phyloP scores from a whole-genome alignment of 1,140 invertebrate species.

The Lepidurus arcticus region DNA sequence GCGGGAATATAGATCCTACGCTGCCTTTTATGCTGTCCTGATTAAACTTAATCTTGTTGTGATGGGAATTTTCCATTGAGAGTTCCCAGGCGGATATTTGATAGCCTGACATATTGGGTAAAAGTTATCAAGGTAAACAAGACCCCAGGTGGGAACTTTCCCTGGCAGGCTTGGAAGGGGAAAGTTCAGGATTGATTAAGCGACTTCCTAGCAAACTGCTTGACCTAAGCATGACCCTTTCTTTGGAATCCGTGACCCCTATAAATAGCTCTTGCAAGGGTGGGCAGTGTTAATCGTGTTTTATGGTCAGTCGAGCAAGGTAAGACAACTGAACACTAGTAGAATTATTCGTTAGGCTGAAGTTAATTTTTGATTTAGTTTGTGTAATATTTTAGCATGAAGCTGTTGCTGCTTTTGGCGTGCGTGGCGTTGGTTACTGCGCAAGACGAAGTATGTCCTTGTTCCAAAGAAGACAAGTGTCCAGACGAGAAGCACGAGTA shows the following conservation, averaged over 20 bases:
- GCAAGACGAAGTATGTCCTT: slow-evolving; percentile 30
- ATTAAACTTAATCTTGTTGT: background rate
- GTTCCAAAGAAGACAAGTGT: slow-evolving; percentile 21
- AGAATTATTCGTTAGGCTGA: background rate
- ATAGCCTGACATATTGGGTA: background rate
- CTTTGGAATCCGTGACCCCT: background rate
- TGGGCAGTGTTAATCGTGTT: too few relatives aligned
- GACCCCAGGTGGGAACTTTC: background rate
- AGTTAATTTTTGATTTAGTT: background rate
- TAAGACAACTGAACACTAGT: slow-evolving; percentile 2
- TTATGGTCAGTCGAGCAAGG: too few relatives aligned
- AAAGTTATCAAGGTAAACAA: slow-evolving; percentile 16
- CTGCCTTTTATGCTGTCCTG: too few relatives aligned
- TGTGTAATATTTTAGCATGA: slow-evolving; percentile 12
- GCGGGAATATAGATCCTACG: too few relatives aligned
- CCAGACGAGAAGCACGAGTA: slow-evolving; percentile 29
- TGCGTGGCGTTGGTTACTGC: slow-evolving; percentile 22
- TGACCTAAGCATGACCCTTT: background rate
- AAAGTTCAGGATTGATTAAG: background rate
- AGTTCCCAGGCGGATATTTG: background rate
- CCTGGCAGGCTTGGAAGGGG: background rate
- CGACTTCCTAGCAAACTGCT: background rate
- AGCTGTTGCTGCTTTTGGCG: slow-evolving; percentile 13
- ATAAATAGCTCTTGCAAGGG: too few relatives aligned
- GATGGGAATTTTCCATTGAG: background rate